Conservation (phyloP, 2,113 vertebrate species). For the Microtus ochrogaster region DNA sequence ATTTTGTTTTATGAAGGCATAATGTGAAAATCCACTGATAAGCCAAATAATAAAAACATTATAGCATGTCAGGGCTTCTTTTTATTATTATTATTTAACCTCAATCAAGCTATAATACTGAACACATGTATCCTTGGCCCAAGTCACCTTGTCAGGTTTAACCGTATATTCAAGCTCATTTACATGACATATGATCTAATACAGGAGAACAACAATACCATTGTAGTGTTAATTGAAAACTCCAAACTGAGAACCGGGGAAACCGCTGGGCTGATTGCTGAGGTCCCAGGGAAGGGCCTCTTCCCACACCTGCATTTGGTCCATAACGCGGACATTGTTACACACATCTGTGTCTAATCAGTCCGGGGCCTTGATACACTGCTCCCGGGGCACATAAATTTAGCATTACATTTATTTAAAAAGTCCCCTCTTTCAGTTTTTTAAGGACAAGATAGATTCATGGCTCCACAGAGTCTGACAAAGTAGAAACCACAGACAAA, state of each 20-base stretch:
- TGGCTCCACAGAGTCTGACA: conserved; percentile 91
- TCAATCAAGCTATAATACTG: conserved; percentile 87
- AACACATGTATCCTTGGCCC: conserved; percentile 90
- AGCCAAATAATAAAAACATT: conserved; percentile 89
- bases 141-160: conserved; percentile 90
- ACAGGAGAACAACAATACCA: conserved; percentile 90
- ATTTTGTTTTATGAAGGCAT: conserved; percentile 84
- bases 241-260: conserved; percentile 86
- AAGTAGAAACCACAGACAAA: conserved; percentile 88
- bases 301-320: conserved; percentile 91
- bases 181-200: conserved; percentile 91
- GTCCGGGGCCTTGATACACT: conserved; percentile 87
- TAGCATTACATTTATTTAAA: conserved; percentile 89
- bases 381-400: conserved; percentile 90
- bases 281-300: conserved; percentile 87
- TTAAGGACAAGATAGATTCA: conserved; percentile 93
- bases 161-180: conserved; percentile 87
- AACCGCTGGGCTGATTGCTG: conserved; percentile 88
- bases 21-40: conserved; percentile 90
- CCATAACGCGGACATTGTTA: conserved; percentile 92
- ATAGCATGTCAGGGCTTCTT: conserved; percentile 85
- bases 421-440: conserved; percentile 87
- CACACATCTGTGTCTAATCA: conserved; percentile 91
- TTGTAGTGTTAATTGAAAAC: conserved; percentile 90
- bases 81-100: conserved; percentile 87